Conservation (phyloP, 2,797 vertebrate genomes). For the Tokudaia muenninki region DNA sequence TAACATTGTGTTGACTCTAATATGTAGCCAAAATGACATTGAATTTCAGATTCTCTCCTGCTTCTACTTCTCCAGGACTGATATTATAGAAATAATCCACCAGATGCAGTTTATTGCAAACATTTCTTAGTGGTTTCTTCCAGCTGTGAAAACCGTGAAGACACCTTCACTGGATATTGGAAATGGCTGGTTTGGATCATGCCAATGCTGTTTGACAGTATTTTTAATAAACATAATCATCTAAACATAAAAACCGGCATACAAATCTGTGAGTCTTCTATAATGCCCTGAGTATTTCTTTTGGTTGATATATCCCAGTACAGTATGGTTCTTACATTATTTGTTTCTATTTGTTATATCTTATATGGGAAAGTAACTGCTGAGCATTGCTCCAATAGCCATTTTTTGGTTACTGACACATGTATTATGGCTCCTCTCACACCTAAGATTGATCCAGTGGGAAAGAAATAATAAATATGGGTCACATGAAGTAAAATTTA, state of each 20-base stretch:
- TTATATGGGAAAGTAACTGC: neutral
- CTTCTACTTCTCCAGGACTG: neutral
- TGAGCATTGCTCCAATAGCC: neutral
- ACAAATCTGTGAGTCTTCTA: neutral
- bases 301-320: neutral
- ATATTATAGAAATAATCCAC: neutral
- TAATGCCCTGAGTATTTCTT: neutral
- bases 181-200: neutral
- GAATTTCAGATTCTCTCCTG: neutral
- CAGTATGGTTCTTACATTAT: neutral
- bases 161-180: neutral
- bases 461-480: slow-evolving; percentile 56
- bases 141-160: too few species aligned
- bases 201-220: neutral
- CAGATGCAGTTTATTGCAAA: neutral
- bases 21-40: neutral
- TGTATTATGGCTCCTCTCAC: neutral
- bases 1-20: neutral
- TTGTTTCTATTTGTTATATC: neutral
- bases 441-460: neutral
- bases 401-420: neutral
- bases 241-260: neutral
- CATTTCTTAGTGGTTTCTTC: neutral
- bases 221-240: neutral
- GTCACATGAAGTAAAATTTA: slow-evolving; percentile 1